Conservation (phyloP, 2,888 invertebrate species). For the Pollenia griseotomentosa region DNA sequence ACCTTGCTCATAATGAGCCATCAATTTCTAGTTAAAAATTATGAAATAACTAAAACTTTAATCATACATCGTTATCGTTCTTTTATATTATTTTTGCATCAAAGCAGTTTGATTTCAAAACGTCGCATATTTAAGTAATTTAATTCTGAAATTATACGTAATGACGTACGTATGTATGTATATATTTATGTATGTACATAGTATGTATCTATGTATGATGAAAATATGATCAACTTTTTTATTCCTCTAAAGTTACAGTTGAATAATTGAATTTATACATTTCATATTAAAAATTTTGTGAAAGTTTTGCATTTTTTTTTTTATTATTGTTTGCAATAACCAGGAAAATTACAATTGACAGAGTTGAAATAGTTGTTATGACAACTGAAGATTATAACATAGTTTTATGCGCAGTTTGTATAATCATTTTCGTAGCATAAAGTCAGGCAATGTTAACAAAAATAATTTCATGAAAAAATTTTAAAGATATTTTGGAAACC, state of each 20-base stretch:
- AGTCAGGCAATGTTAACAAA: background rate
- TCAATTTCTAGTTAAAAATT: too few relatives aligned
- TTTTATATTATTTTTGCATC: too few relatives aligned
- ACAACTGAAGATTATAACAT: background rate
- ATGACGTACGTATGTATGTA: too few relatives aligned
- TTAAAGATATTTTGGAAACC: too few relatives aligned
- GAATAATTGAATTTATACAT: conserved; percentile 11
- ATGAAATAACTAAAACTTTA: too few relatives aligned
- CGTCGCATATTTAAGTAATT: too few relatives aligned
- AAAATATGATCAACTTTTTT: background rate
- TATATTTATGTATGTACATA: background rate
- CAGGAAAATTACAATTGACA: background rate
- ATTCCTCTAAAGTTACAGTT: background rate
- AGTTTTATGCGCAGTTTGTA: background rate
- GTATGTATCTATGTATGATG: background rate
- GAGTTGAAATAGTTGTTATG: conserved; percentile 16
- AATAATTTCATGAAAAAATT: too few relatives aligned
- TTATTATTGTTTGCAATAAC: conserved; percentile 1
- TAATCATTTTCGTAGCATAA: background rate
- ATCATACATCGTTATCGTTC: too few relatives aligned
- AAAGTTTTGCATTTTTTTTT: background rate
- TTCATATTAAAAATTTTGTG: background rate
- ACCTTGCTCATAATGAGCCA: too few relatives aligned
- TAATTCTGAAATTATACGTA: too few relatives aligned
- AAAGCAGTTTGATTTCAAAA: too few relatives aligned